Evolutionary conservation across 1,140 invertebrate genomes (phyloP).

Genomic region (Zophobas atratus): DNA sequence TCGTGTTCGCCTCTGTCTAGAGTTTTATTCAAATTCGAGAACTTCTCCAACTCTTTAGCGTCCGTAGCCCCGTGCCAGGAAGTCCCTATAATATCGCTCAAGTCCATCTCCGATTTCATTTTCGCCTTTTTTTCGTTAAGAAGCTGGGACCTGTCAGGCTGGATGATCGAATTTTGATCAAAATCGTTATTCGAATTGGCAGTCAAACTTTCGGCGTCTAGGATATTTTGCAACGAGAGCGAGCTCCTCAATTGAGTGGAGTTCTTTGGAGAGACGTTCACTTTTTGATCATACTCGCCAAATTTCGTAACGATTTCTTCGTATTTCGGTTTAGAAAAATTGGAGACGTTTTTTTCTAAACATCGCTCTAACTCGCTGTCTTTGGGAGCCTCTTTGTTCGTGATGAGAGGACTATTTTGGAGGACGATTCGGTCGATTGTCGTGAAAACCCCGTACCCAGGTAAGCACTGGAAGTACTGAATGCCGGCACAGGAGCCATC

Average conservation of each 20-base stretch:
- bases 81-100: conserved; percentile 66
- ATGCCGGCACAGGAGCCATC: conserved; percentile 62
- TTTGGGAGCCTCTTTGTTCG: conserved; percentile 29
- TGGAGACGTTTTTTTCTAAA: conserved; percentile 59
- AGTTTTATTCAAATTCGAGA: conserved; percentile 55
- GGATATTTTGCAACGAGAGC: conserved; percentile 63
- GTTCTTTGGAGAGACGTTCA: conserved; percentile 51
- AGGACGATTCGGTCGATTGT: conserved; percentile 63
- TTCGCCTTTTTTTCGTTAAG: conserved; percentile 57
- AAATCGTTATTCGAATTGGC: conserved; percentile 66
- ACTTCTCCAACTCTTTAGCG: conserved; percentile 52
- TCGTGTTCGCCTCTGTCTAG: conserved; percentile 59
- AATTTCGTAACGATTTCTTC: conserved; percentile 62
- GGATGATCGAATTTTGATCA: conserved; percentile 65
- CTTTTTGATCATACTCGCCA: conserved; percentile 55
- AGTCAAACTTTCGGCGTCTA: conserved; percentile 56
- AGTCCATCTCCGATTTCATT: conserved; percentile 65
- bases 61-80: conserved; percentile 65
- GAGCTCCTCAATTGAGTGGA: conserved; percentile 59
- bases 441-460: conserved; percentile 64
- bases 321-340: conserved; percentile 52
- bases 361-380: conserved; percentile 54
- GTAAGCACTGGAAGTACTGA: conserved; percentile 64
- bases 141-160: conserved; percentile 63
- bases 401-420: conserved; percentile 11